phyloP scores from a whole-genome alignment of 2,888 invertebrate species.

The Pogonocherus hispidulus region DNA sequence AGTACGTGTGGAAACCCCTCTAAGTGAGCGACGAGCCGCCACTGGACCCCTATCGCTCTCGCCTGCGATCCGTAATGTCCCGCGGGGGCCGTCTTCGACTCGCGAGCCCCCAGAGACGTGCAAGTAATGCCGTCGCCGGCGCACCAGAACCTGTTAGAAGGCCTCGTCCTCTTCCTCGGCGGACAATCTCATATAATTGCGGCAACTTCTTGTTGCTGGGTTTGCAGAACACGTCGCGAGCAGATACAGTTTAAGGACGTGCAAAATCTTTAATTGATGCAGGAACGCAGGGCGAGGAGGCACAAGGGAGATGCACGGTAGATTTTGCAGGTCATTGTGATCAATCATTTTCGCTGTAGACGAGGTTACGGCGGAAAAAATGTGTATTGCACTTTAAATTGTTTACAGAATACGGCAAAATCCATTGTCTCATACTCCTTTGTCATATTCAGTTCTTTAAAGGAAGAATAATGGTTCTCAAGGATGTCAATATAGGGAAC shows the following conservation, averaged over 20 bases:
- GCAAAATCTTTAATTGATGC: constrained; percentile 1
- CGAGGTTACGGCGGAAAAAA: background rate
- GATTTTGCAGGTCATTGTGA: background rate
- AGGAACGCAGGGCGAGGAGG: background rate
- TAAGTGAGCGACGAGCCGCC: background rate
- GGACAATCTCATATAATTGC: constrained; percentile 46
- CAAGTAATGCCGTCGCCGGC: constrained; percentile 46
- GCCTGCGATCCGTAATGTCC: background rate
- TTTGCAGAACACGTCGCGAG: constrained; percentile 11
- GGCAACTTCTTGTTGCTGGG: constrained; percentile 29
- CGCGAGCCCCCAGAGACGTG: constrained; percentile 8
- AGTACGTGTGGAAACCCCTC: too few species aligned
- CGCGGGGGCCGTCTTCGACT: constrained; percentile 17
- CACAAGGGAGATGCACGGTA: background rate
- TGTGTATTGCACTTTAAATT: background rate
- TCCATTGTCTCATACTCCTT: background rate
- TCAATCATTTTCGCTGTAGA: background rate
- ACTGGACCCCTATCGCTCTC: too few species aligned
- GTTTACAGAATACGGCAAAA: too few species aligned
- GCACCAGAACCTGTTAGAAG: constrained; percentile 45
- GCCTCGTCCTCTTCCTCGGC: constrained; percentile 42
- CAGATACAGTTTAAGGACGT: constrained; percentile 17
- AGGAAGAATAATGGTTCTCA: background rate
- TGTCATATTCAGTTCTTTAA: background rate
- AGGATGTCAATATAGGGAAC: too few species aligned